A percentile compares a stretch with the other conserved stretches of the same genome.
Evolutionary conservation across 2,113 vertebrate species (phyloP).

Genomic region (Cinclus mexicanus): DNA sequence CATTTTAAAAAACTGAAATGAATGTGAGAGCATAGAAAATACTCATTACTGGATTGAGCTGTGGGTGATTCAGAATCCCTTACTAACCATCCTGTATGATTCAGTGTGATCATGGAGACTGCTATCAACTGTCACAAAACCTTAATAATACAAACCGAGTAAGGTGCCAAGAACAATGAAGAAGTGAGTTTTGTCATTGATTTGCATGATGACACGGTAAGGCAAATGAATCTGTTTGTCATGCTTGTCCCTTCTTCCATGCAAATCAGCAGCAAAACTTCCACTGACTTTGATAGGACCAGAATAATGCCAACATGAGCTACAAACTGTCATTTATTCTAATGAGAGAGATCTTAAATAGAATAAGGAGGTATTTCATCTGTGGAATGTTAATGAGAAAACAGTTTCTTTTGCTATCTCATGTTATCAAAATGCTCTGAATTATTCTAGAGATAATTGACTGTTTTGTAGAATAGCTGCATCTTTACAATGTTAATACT

Average conservation of each 20-base stretch:
- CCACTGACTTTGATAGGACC: neutral
- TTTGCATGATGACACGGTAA: neutral
- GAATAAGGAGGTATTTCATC: constrained; percentile 30
- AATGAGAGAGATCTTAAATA: constrained; percentile 30
- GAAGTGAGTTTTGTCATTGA: constrained; percentile 2
- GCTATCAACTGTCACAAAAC: constrained; percentile 3
- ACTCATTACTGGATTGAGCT: neutral
- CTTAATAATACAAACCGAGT: neutral
- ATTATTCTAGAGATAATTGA: constrained; percentile 43
- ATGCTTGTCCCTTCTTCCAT: constrained; percentile 22
- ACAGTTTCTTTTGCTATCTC: constrained; percentile 24
- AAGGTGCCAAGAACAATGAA: neutral
- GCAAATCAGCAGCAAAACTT: constrained; percentile 25
- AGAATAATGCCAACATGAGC: constrained; percentile 26
- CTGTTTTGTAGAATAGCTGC: constrained; percentile 4
- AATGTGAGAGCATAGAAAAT: neutral
- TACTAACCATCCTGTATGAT: neutral
- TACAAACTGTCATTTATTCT: constrained; percentile 69
- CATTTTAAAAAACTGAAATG: neutral
- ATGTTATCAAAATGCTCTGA: constrained; percentile 39
- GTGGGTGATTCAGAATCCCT: neutral
- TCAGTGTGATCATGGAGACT: neutral
- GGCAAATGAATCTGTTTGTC: neutral
- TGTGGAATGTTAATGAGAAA: constrained; percentile 44
- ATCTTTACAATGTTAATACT: neutral